A percentile compares a stretch with the other conserved stretches of the same genome.
These are phyloP conservation scores for Paramuricea clavata DNA, from an alignment of 92 coral and sea anemone genomes.

Conservation along the genomic window DNA sequence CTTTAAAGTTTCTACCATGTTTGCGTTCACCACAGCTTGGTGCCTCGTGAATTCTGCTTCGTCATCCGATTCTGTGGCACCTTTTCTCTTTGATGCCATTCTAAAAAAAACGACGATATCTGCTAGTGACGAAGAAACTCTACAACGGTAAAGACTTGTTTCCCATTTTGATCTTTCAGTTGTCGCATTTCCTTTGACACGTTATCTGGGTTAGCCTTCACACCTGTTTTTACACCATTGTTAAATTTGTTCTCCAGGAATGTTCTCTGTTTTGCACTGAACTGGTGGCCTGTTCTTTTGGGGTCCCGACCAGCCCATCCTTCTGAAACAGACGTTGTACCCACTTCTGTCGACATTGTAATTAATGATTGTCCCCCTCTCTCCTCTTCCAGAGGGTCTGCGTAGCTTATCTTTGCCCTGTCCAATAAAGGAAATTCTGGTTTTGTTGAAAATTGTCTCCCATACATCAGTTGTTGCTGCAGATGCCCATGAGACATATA, in stretches of 20 bases:
- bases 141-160: conserved; percentile 51
- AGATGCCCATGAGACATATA: conserved; percentile 57
- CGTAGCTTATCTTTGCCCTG: conserved; percentile 46
- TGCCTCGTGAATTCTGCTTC: conserved; percentile 49
- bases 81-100: conserved; percentile 39
- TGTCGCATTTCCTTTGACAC: conserved; percentile 54
- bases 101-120: conserved; percentile 46
- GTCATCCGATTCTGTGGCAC: conserved; percentile 37
- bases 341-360: conserved; percentile 13
- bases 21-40: conserved; percentile 32
- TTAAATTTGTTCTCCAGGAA: conserved; percentile 38
- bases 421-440: conserved; percentile 33
- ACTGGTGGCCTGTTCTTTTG: conserved; percentile 43
- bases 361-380: conserved; percentile 12
- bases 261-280: conserved; percentile 29
- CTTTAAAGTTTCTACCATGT: conserved; percentile 21
- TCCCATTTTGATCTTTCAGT: conserved; percentile 38
- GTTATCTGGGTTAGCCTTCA: conserved; percentile 42
- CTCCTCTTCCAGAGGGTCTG: conserved; percentile 53
- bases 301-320: conserved; percentile 52
- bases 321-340: conserved; percentile 32
- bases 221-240: conserved; percentile 46
- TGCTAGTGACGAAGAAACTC: conserved; percentile 47
- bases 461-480: conserved; percentile 46
- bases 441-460: conserved; percentile 30